These are phyloP conservation scores for Sebastes itinus DNA, from an alignment of 2,797 vertebrate species.

Conservation along the genomic window DNA sequence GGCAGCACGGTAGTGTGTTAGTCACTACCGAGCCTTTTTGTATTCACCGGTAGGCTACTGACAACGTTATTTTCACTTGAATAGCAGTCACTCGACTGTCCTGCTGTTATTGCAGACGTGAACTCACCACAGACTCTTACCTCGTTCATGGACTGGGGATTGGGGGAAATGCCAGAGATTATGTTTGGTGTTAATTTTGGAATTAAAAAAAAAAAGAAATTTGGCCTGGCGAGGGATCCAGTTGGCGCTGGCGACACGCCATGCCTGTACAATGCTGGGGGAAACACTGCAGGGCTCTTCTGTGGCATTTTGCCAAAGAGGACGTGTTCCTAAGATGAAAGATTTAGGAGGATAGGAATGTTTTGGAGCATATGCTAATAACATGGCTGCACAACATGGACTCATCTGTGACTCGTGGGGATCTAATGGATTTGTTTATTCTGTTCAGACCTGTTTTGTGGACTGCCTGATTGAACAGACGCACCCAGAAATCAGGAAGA, in stretches of 20 bases:
- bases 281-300: not conserved
- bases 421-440: slow-evolving; percentile 44
- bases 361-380: slow-evolving; percentile 12
- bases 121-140: not conserved
- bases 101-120: too few species aligned
- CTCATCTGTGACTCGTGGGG: not conserved
- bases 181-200: not conserved
- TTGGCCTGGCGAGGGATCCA: not conserved
- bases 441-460: slow-evolving; percentile 93
- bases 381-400: not conserved
- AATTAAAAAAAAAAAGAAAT: too few species aligned
- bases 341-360: not conserved
- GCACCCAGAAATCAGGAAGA: slow-evolving; percentile 96
- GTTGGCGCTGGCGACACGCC: not conserved
- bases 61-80: not conserved
- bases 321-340: slow-evolving; percentile 8
- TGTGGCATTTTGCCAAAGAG: not conserved
- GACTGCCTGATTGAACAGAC: slow-evolving; percentile 99
- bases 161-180: not conserved
- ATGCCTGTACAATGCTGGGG: not conserved
- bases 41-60: not conserved
- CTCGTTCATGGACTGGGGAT: not conserved
- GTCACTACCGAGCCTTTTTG: not conserved
- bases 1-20: not conserved
- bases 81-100: too few species aligned